Evolutionary conservation across 2,797 vertebrate species (phyloP).

Genomic region (Enteromius mattozi): DNA sequence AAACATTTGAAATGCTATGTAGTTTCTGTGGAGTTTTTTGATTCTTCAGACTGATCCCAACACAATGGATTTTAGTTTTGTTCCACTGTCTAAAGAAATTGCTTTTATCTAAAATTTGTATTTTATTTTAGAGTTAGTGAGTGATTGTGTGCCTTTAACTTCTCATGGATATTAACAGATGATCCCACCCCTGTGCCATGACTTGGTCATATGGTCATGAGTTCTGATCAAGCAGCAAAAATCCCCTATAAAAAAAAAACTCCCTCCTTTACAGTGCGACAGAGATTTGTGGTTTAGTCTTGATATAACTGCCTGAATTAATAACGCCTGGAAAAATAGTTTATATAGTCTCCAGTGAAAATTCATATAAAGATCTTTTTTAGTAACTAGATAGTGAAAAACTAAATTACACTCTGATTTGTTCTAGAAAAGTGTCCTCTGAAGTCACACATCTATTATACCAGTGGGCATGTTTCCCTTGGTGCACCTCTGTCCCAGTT

Average conservation of each 20-base stretch:
- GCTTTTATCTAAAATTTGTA: neutral
- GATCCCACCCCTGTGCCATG: neutral
- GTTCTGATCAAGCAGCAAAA: neutral
- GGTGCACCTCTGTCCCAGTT: constrained; percentile 36
- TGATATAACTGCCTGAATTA: neutral
- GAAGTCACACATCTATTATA: constrained; percentile 20
- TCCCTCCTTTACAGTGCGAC: neutral
- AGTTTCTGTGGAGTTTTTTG: constrained; percentile 10
- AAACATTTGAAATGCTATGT: constrained; percentile 55
- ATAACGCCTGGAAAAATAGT: constrained; percentile 4
- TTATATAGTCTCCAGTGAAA: constrained; percentile 19
- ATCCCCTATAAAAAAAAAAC: neutral
- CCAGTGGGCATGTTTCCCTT: constrained; percentile 6
- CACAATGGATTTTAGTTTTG: neutral
- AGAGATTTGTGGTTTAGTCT: constrained; percentile 2
- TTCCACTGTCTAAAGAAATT: neutral
- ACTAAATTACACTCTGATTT: constrained; percentile 22
- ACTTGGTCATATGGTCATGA: neutral
- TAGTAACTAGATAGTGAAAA: constrained; percentile 5
- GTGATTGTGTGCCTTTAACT: neutral
- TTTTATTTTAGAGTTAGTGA: neutral
- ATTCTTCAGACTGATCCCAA: neutral
- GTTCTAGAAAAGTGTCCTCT: constrained; percentile 31
- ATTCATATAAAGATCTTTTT: constrained; percentile 7
- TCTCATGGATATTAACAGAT: neutral